Evolutionary conservation across 2,113 vertebrate species (phyloP), one percentile per base, ranked within the genome.

Genomic region (Plotosus lineatus): DNA sequence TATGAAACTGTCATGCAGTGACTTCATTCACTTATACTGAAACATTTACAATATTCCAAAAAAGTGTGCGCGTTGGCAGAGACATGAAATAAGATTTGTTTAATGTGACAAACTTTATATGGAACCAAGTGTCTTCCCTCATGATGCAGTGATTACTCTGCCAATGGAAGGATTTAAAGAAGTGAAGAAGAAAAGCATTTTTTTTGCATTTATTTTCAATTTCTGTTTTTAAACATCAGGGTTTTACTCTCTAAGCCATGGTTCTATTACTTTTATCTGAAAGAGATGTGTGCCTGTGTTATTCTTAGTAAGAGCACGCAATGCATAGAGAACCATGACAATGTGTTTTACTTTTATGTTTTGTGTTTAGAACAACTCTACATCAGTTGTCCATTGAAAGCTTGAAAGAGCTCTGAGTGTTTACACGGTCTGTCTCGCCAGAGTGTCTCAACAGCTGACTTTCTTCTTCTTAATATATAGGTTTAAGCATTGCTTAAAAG

Each of bases 271-370:
- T 42, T 31, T 78, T 81, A 81, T 81, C 79, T 75, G 58, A 36
- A 68, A 78, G 75, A 81, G 58, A 36, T 56, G 50, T 78, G 66
- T 78, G 58, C 76, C 33, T 81, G 44, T 81, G 77, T 83, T 79
- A 78, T 61, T 42, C 56, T 60, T 75, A n/a, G 74, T 79, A 77
- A 83, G 66, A 51, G 74, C 42, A 50, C 66, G 56, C 42, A 48
- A 36, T 36, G 74, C 75, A 68, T 40, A 83, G 68, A 60, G 58
- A 80, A 56, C 56, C 65, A 26, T 76, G 65, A 79, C 73, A 77
- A 38, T 33, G 19, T 82, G 79, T 74, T 82, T 69, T 78, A 82
- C 83, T 77, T 73, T 84, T 46, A 78, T 84, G 65, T 84, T 84
- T 77, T 28, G 72, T 77, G 78, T 84, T 80, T 84, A 77, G 72